Evolutionary conservation across 2,113 vertebrate species (phyloP).

Genomic region (Festucalex cinctus): DNA sequence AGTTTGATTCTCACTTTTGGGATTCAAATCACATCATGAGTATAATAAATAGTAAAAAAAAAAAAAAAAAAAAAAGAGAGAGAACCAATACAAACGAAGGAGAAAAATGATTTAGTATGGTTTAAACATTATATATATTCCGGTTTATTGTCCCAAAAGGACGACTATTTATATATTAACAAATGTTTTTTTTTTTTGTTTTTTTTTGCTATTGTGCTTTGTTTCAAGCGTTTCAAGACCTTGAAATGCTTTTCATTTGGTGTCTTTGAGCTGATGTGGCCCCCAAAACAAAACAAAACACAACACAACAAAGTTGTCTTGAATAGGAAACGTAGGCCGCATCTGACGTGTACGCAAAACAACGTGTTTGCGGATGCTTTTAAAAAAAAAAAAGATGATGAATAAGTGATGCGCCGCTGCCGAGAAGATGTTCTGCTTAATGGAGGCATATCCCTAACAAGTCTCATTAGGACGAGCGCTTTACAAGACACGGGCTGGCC

Average conservation of each 20-base stretch:
- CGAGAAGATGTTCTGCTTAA: conserved; percentile 49
- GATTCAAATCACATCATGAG: too few species aligned
- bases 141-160: too few species aligned
- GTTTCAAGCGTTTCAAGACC: background rate
- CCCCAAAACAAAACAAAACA: conserved; percentile 1
- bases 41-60: too few species aligned
- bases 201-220: too few species aligned
- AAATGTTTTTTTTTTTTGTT: too few species aligned
- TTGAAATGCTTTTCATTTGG: conserved; percentile 11
- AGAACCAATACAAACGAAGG: too few species aligned
- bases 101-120: too few species aligned
- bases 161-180: too few species aligned
- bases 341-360: conserved; percentile 50
- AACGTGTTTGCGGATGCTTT: conserved; percentile 57
- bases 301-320: conserved; percentile 13
- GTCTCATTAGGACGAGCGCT: conserved; percentile 52
- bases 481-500: conserved; percentile 39
- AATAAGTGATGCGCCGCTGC: conserved; percentile 65
- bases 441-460: conserved; percentile 46
- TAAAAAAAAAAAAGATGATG: conserved; percentile 51
- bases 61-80: too few species aligned
- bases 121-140: too few species aligned
- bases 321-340: conserved; percentile 25
- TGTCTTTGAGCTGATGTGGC: conserved; percentile 13
- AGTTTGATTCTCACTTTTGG: too few species aligned